These are phyloP conservation scores for Eurypyga helias DNA, from an alignment of 2,113 vertebrate species.

Conservation along the genomic window DNA sequence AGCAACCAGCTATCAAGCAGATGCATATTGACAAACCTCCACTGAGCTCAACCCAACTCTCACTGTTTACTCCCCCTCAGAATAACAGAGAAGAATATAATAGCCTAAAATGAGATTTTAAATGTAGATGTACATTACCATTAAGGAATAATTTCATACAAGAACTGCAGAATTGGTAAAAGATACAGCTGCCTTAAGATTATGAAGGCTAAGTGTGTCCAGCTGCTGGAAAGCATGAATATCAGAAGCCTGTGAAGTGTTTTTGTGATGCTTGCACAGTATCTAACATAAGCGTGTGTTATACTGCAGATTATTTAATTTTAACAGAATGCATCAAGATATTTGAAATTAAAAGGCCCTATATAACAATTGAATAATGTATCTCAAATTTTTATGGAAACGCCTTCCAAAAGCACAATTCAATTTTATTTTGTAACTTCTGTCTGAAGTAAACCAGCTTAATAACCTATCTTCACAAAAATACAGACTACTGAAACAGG, in stretches of 20 bases:
- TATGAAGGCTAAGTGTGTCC: constrained; percentile 24
- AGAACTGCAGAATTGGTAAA: constrained; percentile 5
- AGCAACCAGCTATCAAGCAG: not conserved
- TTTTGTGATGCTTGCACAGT: not conserved
- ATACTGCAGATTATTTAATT: not conserved
- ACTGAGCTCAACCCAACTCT: not conserved
- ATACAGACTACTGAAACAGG: not conserved
- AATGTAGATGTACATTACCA: constrained; percentile 38
- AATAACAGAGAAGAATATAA: not conserved
- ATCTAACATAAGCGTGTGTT: not conserved
- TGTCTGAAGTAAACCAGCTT: not conserved
- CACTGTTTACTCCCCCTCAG: not conserved
- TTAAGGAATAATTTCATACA: constrained; percentile 17
- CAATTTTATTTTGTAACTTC: not conserved
- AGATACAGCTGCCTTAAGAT: constrained; percentile 15
- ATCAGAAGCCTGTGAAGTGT: not conserved
- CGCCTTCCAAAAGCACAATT: not conserved
- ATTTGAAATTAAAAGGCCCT: not conserved
- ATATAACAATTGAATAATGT: not conserved
- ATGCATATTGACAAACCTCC: not conserved
- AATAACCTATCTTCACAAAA: not conserved
- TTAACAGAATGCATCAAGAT: not conserved
- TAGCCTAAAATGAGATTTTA: constrained; percentile 25
- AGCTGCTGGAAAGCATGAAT: not conserved
- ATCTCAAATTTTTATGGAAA: not conserved